phyloP scores from a whole-genome alignment of 2,797 vertebrate species.

The Eidolon dupreanum region DNA sequence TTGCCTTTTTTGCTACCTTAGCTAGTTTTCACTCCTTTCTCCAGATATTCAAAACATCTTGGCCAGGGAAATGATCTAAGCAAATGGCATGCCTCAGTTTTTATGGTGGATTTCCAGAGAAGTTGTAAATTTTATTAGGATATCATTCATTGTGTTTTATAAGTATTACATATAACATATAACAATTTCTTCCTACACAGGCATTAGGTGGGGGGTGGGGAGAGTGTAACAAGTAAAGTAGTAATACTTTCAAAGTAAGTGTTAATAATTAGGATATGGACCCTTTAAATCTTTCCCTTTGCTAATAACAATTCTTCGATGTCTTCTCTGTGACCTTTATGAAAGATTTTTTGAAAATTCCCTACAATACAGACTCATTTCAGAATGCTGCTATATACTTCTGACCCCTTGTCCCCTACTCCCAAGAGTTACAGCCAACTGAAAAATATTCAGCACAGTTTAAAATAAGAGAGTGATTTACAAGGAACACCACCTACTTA shows the following conservation, averaged over 20 bases:
- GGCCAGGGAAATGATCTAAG: neutral
- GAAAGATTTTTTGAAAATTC: neutral
- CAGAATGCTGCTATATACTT: neutral
- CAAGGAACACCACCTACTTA: neutral
- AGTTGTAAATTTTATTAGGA: neutral
- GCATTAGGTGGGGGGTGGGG: neutral
- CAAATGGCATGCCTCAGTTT: neutral
- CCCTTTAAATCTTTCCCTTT: constrained; percentile 3
- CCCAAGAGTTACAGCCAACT: neutral
- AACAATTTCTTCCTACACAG: neutral
- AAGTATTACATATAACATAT: neutral
- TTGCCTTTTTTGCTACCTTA: neutral
- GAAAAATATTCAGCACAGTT: constrained; percentile 32
- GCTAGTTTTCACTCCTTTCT: constrained; percentile 27
- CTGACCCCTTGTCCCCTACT: neutral
- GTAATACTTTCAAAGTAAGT: neutral
- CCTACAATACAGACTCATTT: neutral
- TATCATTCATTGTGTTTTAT: neutral
- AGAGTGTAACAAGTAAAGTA: neutral
- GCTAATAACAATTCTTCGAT: constrained; percentile 19
- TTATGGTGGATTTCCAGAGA: neutral
- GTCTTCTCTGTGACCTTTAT: constrained; percentile 8
- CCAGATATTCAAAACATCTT: neutral
- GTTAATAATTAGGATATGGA: neutral
- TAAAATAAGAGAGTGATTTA: constrained; percentile 46